phyloP scores from a whole-genome alignment of 2,888 invertebrate species.

The Dryomyza anilis region DNA sequence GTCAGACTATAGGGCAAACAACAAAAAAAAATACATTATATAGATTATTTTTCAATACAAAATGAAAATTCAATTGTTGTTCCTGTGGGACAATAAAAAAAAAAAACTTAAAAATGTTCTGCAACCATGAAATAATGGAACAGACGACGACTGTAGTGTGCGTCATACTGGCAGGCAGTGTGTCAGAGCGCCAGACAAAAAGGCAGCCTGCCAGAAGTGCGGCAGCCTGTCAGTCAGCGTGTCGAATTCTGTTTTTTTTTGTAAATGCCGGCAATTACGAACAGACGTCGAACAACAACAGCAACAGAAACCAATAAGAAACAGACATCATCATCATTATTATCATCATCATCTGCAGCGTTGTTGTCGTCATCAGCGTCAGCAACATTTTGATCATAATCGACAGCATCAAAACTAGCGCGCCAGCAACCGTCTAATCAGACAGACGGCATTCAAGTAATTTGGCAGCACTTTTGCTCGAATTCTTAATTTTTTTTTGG shows the following conservation, averaged over 20 bases:
- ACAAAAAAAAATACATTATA: constrained; percentile 1
- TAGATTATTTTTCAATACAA: background rate
- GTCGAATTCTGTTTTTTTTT: no score
- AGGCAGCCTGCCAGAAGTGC: no score
- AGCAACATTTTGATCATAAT: background rate
- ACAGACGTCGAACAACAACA: background rate
- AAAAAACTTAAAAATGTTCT: no score
- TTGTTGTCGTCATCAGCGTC: background rate
- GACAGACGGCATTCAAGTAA: background rate
- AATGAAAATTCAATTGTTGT: background rate
- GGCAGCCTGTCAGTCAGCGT: no score
- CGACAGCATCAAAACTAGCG: background rate
- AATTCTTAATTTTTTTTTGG: background rate
- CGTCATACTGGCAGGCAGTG: no score
- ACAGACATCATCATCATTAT: constrained; percentile 3
- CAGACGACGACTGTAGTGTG: no score
- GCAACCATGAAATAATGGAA: background rate
- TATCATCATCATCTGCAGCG: background rate
- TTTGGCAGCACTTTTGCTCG: constrained; percentile 13
- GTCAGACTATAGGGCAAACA: background rate
- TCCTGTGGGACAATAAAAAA: no score
- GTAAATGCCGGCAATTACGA: background rate
- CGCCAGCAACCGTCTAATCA: background rate
- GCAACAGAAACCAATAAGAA: constrained; percentile 1
- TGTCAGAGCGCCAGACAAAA: background rate